Conservation (phyloP, 2,113 vertebrate species). For the Eira barbara region DNA sequence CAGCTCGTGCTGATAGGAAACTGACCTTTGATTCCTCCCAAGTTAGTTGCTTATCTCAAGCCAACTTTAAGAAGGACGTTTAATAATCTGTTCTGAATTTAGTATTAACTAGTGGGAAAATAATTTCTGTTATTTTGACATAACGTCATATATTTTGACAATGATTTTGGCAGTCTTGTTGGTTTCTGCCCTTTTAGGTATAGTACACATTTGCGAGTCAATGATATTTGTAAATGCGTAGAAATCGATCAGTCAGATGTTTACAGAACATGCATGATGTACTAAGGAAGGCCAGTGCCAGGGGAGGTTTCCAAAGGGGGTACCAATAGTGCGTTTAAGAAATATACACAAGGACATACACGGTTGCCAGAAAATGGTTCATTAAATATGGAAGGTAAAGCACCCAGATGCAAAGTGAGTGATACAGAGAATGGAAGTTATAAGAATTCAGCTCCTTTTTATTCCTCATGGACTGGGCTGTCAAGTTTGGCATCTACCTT, state of each 20-base stretch:
- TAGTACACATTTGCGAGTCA: not conserved
- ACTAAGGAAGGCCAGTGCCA: not conserved
- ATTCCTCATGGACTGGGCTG: not conserved
- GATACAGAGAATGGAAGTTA: not conserved
- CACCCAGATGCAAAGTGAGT: not conserved
- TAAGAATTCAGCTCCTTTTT: not conserved
- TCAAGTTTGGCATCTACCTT: not conserved
- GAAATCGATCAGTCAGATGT: not conserved
- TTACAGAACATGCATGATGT: not conserved
- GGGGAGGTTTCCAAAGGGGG: not conserved
- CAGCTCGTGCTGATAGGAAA: not conserved
- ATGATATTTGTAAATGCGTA: not conserved
- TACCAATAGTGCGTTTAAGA: not conserved
- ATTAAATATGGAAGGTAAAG: not conserved
- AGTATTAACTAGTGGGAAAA: not conserved
- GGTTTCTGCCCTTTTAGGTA: not conserved
- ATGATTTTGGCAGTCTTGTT: not conserved
- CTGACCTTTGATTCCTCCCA: not conserved
- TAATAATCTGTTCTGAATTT: slow-evolving; percentile 14
- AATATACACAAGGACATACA: not conserved
- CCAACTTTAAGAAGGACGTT: not conserved
- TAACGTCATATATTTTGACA: not conserved
- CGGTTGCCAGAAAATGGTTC: not conserved
- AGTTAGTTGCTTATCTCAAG: not conserved
- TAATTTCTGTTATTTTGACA: slow-evolving; percentile 9